Evolutionary conservation across 2,888 invertebrate species (phyloP).

Genomic region (Tipula confusa): DNA sequence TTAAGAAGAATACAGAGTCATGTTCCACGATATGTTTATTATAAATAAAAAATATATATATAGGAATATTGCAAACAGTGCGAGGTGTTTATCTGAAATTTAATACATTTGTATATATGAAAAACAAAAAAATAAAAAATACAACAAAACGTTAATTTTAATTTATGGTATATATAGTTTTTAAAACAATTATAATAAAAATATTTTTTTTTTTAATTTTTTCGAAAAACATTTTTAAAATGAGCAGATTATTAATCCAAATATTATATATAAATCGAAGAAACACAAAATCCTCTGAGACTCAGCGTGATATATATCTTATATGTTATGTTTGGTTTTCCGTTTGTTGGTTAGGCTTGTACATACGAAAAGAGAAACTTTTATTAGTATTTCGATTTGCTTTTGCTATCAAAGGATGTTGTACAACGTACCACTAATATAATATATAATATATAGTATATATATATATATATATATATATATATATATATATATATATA

Average conservation of each 20-base stretch:
- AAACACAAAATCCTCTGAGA: not conserved
- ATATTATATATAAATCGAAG: not conserved
- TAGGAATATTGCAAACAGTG: not conserved
- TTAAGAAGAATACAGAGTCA: not conserved
- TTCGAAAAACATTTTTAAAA: not conserved
- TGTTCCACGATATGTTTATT: too few species aligned
- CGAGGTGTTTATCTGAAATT: slow-evolving; percentile 12
- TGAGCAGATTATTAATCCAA: not conserved
- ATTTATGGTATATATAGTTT: not conserved
- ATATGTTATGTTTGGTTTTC: not conserved
- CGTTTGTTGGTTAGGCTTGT: not conserved
- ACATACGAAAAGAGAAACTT: not conserved
- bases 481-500: too few species aligned
- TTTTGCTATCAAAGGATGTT: not conserved
- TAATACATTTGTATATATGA: not conserved
- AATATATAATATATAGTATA: too few species aligned
- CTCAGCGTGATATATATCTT: not conserved
- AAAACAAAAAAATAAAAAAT: not conserved
- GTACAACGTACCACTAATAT: not conserved
- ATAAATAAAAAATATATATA: not conserved
- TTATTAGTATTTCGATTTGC: not conserved
- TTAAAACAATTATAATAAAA: slow-evolving; percentile 3
- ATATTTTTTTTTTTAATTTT: not conserved
- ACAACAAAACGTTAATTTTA: not conserved
- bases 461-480: too few species aligned